Evolutionary conservation across 2,888 invertebrate species (phyloP).

Genomic region (Nephrotoma appendiculata): DNA sequence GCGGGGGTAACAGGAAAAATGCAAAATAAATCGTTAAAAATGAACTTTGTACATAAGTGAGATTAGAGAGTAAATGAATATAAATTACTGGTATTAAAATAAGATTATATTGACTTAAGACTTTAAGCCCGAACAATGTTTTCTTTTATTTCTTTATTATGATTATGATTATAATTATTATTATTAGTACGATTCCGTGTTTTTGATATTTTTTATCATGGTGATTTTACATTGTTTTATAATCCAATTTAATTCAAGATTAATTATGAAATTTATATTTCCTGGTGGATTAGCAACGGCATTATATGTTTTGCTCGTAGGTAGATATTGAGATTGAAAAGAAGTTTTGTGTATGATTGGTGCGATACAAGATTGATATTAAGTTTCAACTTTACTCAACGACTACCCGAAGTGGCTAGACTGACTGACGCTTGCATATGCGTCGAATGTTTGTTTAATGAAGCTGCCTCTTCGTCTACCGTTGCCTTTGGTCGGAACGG

Average conservation of each 20-base stretch:
- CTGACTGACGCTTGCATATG: too few relatives aligned
- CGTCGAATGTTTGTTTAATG: too few relatives aligned
- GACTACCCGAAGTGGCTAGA: too few relatives aligned
- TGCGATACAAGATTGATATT: too few relatives aligned
- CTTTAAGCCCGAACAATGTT: neutral
- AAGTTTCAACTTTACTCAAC: too few relatives aligned
- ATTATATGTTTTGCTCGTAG: too few relatives aligned
- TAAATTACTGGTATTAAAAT: neutral
- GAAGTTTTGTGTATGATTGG: too few relatives aligned
- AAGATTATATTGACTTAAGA: neutral
- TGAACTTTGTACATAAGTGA: neutral
- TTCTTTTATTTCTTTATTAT: neutral
- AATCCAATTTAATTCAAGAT: neutral
- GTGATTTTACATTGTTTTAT: neutral
- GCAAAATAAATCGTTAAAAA: neutral
- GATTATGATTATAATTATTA: neutral
- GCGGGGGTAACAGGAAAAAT: neutral
- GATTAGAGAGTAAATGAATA: neutral
- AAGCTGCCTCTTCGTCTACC: too few relatives aligned
- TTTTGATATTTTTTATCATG: neutral
- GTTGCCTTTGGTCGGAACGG: too few relatives aligned
- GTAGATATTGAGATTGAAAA: too few relatives aligned
- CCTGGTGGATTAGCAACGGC: too few relatives aligned
- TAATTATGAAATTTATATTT: neutral
- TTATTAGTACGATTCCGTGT: neutral